Conservation (phyloP, 2,888 invertebrate species). For the Chymomyza caudatula region DNA sequence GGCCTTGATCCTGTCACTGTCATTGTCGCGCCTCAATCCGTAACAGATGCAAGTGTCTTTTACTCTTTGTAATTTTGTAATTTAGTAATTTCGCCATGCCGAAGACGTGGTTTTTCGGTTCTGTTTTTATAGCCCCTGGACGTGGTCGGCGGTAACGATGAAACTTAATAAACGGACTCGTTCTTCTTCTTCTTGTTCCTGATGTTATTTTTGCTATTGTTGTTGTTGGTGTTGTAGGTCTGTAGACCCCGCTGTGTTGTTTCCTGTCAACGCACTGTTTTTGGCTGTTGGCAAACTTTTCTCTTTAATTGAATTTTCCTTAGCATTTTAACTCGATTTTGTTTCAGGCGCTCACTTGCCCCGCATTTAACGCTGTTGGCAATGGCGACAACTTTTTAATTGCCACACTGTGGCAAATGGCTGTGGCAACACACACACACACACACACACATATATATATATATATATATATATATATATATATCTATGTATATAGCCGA, state of each 20-base stretch:
- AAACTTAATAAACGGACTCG: slow-evolving; percentile 1
- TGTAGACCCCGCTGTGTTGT: neutral
- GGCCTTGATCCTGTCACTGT: neutral
- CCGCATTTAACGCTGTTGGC: slow-evolving; percentile 30
- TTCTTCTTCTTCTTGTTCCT: neutral
- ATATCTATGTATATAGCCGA: neutral
- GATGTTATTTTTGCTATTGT: neutral
- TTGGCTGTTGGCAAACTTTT: slow-evolving; percentile 39
- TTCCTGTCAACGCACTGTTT: neutral
- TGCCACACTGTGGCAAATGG: slow-evolving; percentile 35
- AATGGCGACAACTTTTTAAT: slow-evolving; percentile 57
- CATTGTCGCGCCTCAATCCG: slow-evolving; percentile 12
- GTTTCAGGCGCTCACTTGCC: slow-evolving; percentile 24
- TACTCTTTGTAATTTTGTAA: neutral
- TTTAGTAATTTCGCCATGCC: neutral
- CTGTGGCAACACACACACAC: slow-evolving; percentile 17
- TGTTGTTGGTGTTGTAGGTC: neutral
- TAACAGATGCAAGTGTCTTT: neutral
- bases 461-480: slow-evolving; percentile 17
- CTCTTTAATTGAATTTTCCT: slow-evolving; percentile 56
- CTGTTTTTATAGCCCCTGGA: neutral
- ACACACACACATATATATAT: slow-evolving; percentile 2
- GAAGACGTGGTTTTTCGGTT: neutral
- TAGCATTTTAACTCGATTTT: slow-evolving; percentile 54
- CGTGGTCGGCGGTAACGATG: neutral